A percentile compares a stretch with the other conserved stretches of the same genome.
Evolutionary conservation across 2,113 vertebrate species (phyloP).

Genomic region (Panurus biarmicus): DNA sequence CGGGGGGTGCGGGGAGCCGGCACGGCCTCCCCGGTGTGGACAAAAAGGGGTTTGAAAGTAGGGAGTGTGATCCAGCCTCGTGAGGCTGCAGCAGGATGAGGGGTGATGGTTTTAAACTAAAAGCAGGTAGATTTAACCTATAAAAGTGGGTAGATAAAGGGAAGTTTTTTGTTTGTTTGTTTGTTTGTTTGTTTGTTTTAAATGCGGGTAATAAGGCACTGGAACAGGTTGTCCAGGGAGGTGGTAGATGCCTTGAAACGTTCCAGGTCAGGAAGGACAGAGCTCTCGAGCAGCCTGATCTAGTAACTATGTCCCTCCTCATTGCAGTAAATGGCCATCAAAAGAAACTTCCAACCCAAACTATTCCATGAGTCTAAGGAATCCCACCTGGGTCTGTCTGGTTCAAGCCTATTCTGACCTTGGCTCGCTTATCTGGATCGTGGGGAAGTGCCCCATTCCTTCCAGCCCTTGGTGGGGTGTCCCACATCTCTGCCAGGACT

Average conservation of each 20-base stretch:
- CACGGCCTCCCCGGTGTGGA: accelerated
- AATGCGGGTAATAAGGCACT: accelerated
- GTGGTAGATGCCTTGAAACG: background rate
- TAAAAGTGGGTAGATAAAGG: accelerated
- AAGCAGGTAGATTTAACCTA: accelerated
- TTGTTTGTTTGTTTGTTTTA: too few species aligned
- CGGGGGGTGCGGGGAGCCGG: accelerated
- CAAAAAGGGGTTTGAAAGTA: background rate
- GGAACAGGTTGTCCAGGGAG: background rate
- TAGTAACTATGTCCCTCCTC: background rate
- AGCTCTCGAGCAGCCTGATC: background rate
- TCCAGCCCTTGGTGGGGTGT: background rate
- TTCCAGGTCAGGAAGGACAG: background rate
- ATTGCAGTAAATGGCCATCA: background rate
- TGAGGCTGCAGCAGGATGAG: background rate
- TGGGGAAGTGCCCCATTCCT: accelerated
- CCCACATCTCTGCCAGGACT: background rate
- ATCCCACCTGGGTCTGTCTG: background rate
- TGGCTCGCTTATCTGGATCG: accelerated
- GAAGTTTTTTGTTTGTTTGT: too few species aligned
- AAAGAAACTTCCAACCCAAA: background rate
- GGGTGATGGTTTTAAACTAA: background rate
- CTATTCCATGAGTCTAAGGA: background rate
- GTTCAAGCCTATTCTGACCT: background rate
- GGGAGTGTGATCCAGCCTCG: too few species aligned